These are phyloP conservation scores for Rhegmatorhina hoffmannsi DNA, from an alignment of 2,113 vertebrate genomes.

Conservation along the genomic window DNA sequence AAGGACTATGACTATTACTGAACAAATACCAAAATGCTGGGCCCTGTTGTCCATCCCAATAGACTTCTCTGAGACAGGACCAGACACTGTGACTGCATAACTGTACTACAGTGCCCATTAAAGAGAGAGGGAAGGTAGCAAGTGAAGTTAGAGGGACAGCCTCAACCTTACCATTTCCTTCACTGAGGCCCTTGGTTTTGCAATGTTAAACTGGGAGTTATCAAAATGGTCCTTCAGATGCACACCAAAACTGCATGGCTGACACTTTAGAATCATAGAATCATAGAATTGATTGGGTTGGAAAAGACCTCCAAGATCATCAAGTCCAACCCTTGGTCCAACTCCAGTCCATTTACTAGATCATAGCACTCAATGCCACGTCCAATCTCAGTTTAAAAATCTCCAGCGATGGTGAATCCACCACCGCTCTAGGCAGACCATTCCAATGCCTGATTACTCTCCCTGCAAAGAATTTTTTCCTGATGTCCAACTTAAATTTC, in stretches of 20 bases:
- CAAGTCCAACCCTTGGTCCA: no score
- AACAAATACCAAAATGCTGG: neutral
- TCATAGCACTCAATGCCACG: no score
- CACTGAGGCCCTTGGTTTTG: neutral
- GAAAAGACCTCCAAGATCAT: no score
- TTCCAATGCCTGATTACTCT: no score
- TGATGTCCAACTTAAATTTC: no score
- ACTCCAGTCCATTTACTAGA: no score
- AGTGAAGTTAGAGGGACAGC: rapidly evolving
- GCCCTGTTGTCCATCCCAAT: neutral
- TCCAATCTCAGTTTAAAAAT: no score
- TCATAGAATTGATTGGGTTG: no score
- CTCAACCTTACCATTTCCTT: rapidly evolving
- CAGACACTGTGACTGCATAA: neutral
- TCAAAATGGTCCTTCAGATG: neutral
- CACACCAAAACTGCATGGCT: neutral
- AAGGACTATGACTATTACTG: neutral
- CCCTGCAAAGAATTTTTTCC: no score
- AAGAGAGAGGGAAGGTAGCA: neutral
- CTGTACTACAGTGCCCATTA: neutral
- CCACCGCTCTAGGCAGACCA: no score
- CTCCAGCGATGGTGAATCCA: no score
- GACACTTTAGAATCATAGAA: neutral
- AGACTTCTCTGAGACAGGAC: neutral
- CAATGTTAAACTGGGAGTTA: neutral